Evolutionary conservation across 2,113 vertebrate genomes (phyloP), one percentile per base, ranked within the genome.

Genomic region (Epinephelus fuscoguttatus): DNA sequence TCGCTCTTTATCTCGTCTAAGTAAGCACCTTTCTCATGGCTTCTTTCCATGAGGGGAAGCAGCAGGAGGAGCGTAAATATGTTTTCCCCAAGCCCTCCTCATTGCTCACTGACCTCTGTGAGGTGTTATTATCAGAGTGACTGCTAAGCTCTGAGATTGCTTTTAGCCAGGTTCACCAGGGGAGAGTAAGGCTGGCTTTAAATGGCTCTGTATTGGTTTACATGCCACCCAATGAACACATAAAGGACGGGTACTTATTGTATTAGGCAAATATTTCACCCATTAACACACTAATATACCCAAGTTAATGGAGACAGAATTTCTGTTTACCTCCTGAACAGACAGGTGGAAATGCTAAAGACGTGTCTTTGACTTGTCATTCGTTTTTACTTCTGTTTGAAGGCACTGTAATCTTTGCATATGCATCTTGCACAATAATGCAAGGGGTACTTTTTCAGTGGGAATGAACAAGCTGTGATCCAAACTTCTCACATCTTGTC

Each of bases 1-100:
- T 95, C 92, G 95, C 96, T 95, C 96, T 96, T 96, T 95, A 97
- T 98, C 97, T 96, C 91, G 86, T 94, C 96, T 96, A 96, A 97
- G 96, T 97, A 97, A 97, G 96, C 96, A 96, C 96, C 96, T 96
- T 96, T 96, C 96, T 96, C 95, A 93, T 91, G 94, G 93, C 82
- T 92, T 93, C 94, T 95, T 96, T 95, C 93, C 94, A 95, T 91
- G 56, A 91, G 81, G 86, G 92, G 89, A 94, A 94, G 86, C 94
- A 81, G 89, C 89, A 81, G 95, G 92, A 90, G 82, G 87, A 92
- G 72, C 89, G 93, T 90, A 92, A 92, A 96, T 91, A 95, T 92
- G 92, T 92, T 93, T 95, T 86, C 90, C 82, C 70, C 66, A 59
- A 89, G 87, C 84, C 74, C 81, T 70, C 83, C 84, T 90, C 73